phyloP scores from a whole-genome alignment of 1,140 invertebrate genomes.

The Dreissena polymorpha region DNA sequence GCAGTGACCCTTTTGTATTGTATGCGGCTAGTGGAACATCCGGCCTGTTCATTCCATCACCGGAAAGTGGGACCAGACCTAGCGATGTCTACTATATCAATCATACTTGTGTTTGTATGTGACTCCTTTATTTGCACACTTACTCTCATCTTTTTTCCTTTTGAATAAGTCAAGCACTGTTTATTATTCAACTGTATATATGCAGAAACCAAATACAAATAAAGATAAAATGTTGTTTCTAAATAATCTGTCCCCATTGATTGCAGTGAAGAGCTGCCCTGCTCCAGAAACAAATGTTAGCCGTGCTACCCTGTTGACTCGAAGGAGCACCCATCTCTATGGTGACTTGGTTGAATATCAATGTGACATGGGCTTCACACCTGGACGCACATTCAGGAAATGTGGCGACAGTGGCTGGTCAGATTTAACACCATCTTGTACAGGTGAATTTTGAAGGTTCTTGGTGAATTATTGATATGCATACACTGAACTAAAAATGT shows the following conservation, averaged over 20 bases:
- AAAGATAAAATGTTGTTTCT: too few relatives aligned
- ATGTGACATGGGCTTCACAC: conserved; percentile 31
- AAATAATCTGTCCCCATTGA: too few relatives aligned
- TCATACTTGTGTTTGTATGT: conserved; percentile 53
- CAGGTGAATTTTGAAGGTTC: neutral
- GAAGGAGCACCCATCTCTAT: conserved; percentile 7
- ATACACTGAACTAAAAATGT: neutral
- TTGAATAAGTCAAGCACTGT: too few relatives aligned
- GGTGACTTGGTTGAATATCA: conserved; percentile 38
- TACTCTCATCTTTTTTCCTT: too few relatives aligned
- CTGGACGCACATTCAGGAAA: neutral
- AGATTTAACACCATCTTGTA: conserved; percentile 5
- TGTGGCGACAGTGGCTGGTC: conserved; percentile 27
- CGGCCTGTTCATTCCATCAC: conserved; percentile 11
- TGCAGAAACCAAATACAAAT: too few relatives aligned
- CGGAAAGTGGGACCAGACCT: conserved; percentile 21
- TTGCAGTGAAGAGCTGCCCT: conserved; percentile 17
- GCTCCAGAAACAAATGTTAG: conserved; percentile 1
- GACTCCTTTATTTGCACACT: neutral
- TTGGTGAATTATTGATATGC: neutral
- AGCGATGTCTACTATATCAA: conserved; percentile 44
- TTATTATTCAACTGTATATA: too few relatives aligned
- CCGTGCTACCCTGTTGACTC: conserved; percentile 25
- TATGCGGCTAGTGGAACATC: conserved; percentile 22
- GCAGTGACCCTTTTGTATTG: conserved; percentile 9